These are phyloP conservation scores for Lithophane ornitopus DNA, from an alignment of 2,888 invertebrate species.

Conservation along the genomic window DNA sequence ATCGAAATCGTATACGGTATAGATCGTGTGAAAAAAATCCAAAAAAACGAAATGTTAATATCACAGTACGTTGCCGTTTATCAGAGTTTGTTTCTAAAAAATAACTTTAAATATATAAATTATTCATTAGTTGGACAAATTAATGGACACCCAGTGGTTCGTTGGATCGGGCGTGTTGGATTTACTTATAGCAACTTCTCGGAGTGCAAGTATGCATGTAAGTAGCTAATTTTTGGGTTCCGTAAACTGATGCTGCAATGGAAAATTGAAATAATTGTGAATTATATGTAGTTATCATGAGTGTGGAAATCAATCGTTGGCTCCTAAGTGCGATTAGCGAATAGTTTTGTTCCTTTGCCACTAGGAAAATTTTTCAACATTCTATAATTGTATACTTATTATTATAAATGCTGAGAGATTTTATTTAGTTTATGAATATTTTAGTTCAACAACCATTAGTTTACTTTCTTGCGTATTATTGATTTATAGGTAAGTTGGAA, in stretches of 20 bases:
- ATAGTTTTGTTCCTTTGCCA: background rate
- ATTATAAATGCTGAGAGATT: background rate
- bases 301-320: background rate
- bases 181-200: constrained; percentile 50
- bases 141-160: constrained; percentile 20
- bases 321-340: background rate
- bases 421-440: constrained; percentile 1
- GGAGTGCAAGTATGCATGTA: constrained; percentile 3
- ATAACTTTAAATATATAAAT: constrained; percentile 39
- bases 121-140: constrained; percentile 37
- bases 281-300: background rate
- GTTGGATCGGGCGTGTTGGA: constrained; percentile 7
- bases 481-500: constrained; percentile 8
- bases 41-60: constrained; percentile 25
- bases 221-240: constrained; percentile 27
- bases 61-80: constrained; percentile 23
- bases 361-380: background rate
- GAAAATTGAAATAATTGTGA: background rate
- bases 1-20: constrained; percentile 19
- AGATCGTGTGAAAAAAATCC: constrained; percentile 40
- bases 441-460: background rate
- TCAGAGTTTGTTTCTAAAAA: constrained; percentile 32
- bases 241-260: background rate
- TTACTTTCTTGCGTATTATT: constrained; percentile 36
- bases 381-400: too few species aligned